Evolutionary conservation across 1,140 invertebrate genomes (phyloP), one percentile per base, ranked within the genome.

Genomic region (Pseudomyrmex flavicornis): DNA sequence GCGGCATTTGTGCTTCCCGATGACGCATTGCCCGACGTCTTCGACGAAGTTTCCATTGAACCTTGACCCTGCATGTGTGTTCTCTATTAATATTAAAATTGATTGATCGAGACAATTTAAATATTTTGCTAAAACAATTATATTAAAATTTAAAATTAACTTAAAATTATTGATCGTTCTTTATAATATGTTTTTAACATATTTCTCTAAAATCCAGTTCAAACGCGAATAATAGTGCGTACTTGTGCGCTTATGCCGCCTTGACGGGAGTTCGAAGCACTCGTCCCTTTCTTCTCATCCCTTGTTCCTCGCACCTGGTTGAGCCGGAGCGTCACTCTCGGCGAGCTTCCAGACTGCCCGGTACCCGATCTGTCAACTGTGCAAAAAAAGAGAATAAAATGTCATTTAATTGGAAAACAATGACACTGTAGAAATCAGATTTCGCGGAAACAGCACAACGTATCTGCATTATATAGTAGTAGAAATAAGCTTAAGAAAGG

Each of bases 311-410:
- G 93, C 74, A 95, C 93, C 77, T 95, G 95, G 88, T 96, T 95
- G 82, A 96, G 94, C 86, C 95, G 94, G 63, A 96, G 92, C 88
- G 95, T 95, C 72, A 96, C 94, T 77, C 95, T 93, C 48, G 95
- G 95, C 75, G 95, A 96, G 82, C 93, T 92, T 90, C 91, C 91
- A 86, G 92, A 90, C 89, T 92, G 92, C 84, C 91, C 91, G 69
- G 90, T 91, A 91, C 90, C 93, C 83, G 94, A 94, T 93, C 95
- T 95, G 74, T 95, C 94, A 85, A 94, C 94, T 94, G 86, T 17
- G n/a, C 9, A 68, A 10, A 44, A 9, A 85, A 77, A 75, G 3
- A 73, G 83, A 88, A 87, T 9, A 88, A 85, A 82, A 75, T 9
- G n/a, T 22, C 17, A 35, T 48, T 86, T 85, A 83, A 80, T 85